A percentile compares a stretch with the other conserved stretches of the same genome.
phyloP scores from a whole-genome alignment of 2,888 invertebrate genomes.

The Luperina testacea region DNA sequence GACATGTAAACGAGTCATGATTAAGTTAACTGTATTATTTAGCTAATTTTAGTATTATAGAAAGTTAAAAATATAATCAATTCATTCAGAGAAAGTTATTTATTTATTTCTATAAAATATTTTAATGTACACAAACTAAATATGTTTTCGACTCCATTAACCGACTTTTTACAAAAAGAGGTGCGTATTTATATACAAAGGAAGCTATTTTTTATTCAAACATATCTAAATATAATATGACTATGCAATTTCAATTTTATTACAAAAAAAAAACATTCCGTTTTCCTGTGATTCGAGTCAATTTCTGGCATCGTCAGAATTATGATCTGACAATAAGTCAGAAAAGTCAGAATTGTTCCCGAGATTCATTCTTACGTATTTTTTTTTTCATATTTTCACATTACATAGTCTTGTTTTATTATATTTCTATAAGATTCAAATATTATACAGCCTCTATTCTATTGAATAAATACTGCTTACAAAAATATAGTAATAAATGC shows the following conservation, averaged over 20 bases:
- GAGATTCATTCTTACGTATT: constrained; percentile 39
- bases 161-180: constrained; percentile 55
- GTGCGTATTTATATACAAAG: constrained; percentile 59
- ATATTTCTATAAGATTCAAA: constrained; percentile 52
- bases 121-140: constrained; percentile 45
- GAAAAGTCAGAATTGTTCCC: constrained; percentile 36
- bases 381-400: constrained; percentile 34
- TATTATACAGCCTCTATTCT: constrained; percentile 52
- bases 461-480: constrained; percentile 74
- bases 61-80: constrained; percentile 51
- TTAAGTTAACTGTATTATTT: constrained; percentile 15
- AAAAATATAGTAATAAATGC: constrained; percentile 85
- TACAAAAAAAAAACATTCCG: background rate
- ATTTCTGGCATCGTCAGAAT: constrained; percentile 15
- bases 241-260: constrained; percentile 32
- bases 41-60: constrained; percentile 37
- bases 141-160: constrained; percentile 48
- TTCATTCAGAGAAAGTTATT: constrained; percentile 37
- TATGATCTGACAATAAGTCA: constrained; percentile 9
- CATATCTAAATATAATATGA: constrained; percentile 55
- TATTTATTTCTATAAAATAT: constrained; percentile 32
- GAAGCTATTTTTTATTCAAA: constrained; percentile 51
- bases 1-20: background rate
- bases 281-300: background rate
- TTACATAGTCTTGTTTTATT: constrained; percentile 45